A percentile compares a stretch with the other conserved stretches of the same genome.
Evolutionary conservation across 2,888 invertebrate species (phyloP).

Genomic region (Peribatodes rhomboidaria): DNA sequence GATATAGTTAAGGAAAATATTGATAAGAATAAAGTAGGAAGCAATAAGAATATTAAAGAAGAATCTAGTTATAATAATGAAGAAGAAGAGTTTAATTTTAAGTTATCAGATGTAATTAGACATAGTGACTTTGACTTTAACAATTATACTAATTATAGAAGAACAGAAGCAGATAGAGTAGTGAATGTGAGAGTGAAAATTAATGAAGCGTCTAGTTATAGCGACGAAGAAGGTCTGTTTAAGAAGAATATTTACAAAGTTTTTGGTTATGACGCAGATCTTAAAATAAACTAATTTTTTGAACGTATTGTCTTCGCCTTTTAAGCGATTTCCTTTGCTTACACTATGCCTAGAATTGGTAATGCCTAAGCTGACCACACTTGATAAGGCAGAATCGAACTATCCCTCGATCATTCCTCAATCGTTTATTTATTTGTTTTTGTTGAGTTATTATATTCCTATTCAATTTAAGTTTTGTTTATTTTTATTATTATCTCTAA

Average conservation of each 20-base stretch:
- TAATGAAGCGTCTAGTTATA: slow-evolving; percentile 2
- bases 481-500: no score
- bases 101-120: slow-evolving; percentile 11
- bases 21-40: neutral
- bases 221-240: slow-evolving; percentile 4
- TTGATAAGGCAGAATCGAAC: no score
- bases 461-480: no score
- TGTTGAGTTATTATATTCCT: no score
- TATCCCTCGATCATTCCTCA: no score
- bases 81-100: slow-evolving; percentile 1
- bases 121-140: neutral
- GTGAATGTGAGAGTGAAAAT: neutral
- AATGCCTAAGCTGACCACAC: no score
- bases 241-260: slow-evolving; percentile 15
- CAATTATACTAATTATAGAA: neutral
- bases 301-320: no score
- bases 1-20: neutral
- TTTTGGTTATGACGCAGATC: slow-evolving; percentile 7
- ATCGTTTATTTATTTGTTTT: no score
- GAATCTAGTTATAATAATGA: slow-evolving; percentile 4
- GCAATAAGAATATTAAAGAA: neutral
- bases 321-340: no score
- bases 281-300: neutral
- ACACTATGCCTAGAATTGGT: no score
- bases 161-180: neutral